Base-by-base conservation (phyloP, 2,113 vertebrate species). In the Scolopax mira region DNA sequence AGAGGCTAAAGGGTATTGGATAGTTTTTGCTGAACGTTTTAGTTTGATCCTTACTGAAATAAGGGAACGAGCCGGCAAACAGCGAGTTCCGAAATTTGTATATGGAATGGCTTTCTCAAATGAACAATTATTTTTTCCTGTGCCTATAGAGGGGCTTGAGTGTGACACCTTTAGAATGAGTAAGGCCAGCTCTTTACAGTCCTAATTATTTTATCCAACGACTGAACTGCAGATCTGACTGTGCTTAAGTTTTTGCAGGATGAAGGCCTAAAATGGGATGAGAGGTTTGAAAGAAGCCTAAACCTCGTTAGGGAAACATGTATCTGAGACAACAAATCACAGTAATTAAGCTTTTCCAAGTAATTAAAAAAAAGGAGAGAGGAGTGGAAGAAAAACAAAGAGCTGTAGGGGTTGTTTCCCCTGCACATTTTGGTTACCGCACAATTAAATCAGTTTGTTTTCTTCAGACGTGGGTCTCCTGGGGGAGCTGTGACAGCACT, bases 371-470 rank as follows among this genome's bases (percentile, higher is more conserved):
- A 93, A 84, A 61, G 16, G 70, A 78, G 35, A 88, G 85, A 75
- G 0, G 30, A 92, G 54, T 86, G 65, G 73, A 90, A 95, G 61
- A 57, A 79, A 93, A 96, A 44, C 90, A 94, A 88, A 88, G 85
- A 92, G 79, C 96, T 92, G 79, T 69, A 81, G 85, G 85, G 83
- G 18, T 94, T 94, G 64, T 90, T 97, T 83, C 33, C 60, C 61
- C 30, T 78, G 88, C 61, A 42, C 52, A 71, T 83, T 96, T 93
- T 60, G 72, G 51, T 93, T 96, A 77, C 90, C 2, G 5, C 79
- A 75, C 85, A 86, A 73, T 87, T 92, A 84, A 92, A 89, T 87
- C 61, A 72, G 77, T 95, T 97, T 96, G 60, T 93, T 96, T 95
- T 70, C 80, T 46, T 79, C 70, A 85, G 80, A 44, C 58, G 4